These are phyloP conservation scores for Batillaria attramentaria DNA, from an alignment of 1,140 invertebrate genomes.

Conservation along the genomic window DNA sequence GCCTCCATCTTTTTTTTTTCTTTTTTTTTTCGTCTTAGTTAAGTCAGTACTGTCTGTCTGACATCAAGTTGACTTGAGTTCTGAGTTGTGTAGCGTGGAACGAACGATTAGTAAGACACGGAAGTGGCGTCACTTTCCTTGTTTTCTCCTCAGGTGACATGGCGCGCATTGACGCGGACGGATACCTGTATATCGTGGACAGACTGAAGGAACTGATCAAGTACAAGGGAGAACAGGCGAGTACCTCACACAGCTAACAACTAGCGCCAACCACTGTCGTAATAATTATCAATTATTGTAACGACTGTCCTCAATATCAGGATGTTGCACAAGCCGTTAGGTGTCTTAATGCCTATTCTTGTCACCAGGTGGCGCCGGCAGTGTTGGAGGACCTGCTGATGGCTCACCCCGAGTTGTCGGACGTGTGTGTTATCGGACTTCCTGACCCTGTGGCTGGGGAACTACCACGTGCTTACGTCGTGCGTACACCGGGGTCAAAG, in stretches of 20 bases:
- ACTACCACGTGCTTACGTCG: conserved; percentile 47
- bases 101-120: too few relatives aligned
- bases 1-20: too few relatives aligned
- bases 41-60: too few relatives aligned
- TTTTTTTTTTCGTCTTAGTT: too few relatives aligned
- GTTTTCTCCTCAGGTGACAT: conserved; percentile 51
- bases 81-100: too few relatives aligned
- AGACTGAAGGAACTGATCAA: conserved; percentile 92
- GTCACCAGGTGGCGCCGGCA: conserved; percentile 42
- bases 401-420: conserved; percentile 39
- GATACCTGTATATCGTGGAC: conserved; percentile 79
- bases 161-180: conserved; percentile 63
- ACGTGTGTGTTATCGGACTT: conserved; percentile 44
- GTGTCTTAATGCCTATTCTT: too few relatives aligned
- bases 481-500: conserved; percentile 71
- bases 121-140: not conserved
- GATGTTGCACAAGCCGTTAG: too few relatives aligned
- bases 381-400: conserved; percentile 47
- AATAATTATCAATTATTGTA: too few relatives aligned
- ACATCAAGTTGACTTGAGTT: too few relatives aligned
- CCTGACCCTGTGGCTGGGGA: conserved; percentile 47
- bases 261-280: too few relatives aligned
- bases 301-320: too few relatives aligned
- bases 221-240: conserved; percentile 88
- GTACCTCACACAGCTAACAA: conserved; percentile 78